These are phyloP conservation scores for Scaptomyza polygonia DNA, from an alignment of 2,888 invertebrate genomes.

Conservation along the genomic window DNA sequence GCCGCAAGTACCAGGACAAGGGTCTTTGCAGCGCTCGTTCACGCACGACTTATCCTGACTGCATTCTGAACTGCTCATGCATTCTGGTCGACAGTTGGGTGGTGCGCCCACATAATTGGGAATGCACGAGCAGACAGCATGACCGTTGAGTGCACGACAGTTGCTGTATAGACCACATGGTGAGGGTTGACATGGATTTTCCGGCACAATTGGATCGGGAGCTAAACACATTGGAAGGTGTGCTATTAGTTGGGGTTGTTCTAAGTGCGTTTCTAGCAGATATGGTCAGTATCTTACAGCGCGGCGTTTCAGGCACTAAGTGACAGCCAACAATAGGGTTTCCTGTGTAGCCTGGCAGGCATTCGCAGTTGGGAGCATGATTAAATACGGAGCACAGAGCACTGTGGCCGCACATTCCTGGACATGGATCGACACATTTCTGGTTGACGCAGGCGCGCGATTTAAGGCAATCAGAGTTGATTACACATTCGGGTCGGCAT, in stretches of 20 bases:
- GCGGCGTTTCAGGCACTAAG: conserved; percentile 65
- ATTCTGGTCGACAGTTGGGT: conserved; percentile 91
- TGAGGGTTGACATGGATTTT: conserved; percentile 87
- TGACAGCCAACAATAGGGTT: conserved; percentile 86
- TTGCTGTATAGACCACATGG: conserved; percentile 93
- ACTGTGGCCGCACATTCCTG: conserved; percentile 92
- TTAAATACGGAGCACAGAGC: conserved; percentile 89
- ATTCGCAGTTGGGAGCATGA: conserved; percentile 88
- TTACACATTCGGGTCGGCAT: conserved; percentile 89
- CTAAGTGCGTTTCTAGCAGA: conserved; percentile 18
- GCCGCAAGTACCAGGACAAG: conserved; percentile 93
- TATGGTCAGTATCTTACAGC: conserved; percentile 79
- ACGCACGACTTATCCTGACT: conserved; percentile 92
- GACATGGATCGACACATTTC: conserved; percentile 93
- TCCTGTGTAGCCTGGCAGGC: conserved; percentile 87
- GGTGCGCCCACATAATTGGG: conserved; percentile 92
- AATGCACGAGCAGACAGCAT: conserved; percentile 92
- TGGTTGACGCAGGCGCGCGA: conserved; percentile 89
- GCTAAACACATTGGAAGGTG: conserved; percentile 60
- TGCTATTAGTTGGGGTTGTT: conserved; percentile 52
- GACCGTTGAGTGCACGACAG: conserved; percentile 89
- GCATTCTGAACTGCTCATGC: conserved; percentile 93
- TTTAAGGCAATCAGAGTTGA: conserved; percentile 88
- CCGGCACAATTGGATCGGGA: conserved; percentile 78
- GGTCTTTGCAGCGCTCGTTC: conserved; percentile 91